Base-by-base conservation (phyloP, 2,888 invertebrate species). In the Hoplodrina ambigua region DNA sequence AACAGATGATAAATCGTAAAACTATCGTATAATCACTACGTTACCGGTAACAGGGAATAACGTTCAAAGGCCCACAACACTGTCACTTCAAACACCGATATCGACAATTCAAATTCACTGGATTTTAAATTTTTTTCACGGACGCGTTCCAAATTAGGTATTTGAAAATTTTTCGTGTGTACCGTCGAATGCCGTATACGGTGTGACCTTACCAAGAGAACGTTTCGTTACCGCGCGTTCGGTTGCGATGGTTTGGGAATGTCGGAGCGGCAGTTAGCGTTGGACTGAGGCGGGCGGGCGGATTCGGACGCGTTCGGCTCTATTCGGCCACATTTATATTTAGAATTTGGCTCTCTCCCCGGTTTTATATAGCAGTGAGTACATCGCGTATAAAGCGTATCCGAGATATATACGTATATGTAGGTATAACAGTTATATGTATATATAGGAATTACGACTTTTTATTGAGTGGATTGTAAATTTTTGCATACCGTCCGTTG, bases 341-440 rank as follows among this genome's bases (percentile, higher is more conserved):
- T 96, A 96, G 96, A 96, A 96, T 95, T 96, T 96, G 96, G 96
- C 96, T 96, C 95, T 95, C 94, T 95, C 96, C 96, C 96, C 96
- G 95, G 96, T 95, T 95, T 95, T 94, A 95, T 95, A 95, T 96
- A 96, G 95, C 92, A 93, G 94, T 95, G 95, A 95, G 95, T 95
- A 95, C 95, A 95, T 95, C 93, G 88, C 88, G 92, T 95, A 95
- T 96, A 95, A 95, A 95, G 91, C 94, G 92, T 94, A 94, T 94
- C 91, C 92, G 93, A 94, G 95, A 95, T 95, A 94, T 93, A 95
- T 94, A 94, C 91, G 89, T 72, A 75, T 75, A 80, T 67, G 74
- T 80, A 73, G 75, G 33, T 81, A 83, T 83, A 83, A 65, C 88
- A 82, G 81, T 87, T 88, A 92, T 90, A 91, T 93, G 84, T 89